Percentiles rank a stretch among this genome's conserved stretches.
Evolutionary conservation across 2,113 vertebrate species (phyloP).

Genomic region (Martes martes): DNA sequence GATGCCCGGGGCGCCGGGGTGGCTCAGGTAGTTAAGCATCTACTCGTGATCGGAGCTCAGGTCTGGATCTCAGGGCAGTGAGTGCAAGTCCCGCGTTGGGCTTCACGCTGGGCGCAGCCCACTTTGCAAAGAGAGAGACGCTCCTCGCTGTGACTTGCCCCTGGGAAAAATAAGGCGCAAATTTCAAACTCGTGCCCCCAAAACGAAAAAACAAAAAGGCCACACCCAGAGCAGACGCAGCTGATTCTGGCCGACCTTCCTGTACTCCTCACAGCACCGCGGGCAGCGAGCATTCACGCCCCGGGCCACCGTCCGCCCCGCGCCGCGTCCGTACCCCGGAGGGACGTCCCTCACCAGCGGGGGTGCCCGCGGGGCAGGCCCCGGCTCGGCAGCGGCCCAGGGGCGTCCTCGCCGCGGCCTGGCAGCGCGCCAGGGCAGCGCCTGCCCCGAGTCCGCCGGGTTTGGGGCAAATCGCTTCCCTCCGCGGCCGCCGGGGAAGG

Average conservation of each 20-base stretch:
- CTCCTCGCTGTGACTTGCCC: neutral
- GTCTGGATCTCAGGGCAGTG: neutral
- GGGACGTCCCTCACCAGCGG: too few relatives aligned
- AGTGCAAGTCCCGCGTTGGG: neutral
- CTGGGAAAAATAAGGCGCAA: neutral
- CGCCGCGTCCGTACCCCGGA: too few relatives aligned
- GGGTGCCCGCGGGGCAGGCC: too few relatives aligned
- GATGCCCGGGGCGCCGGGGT: neutral
- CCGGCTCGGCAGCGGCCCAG: too few relatives aligned
- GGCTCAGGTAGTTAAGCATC: neutral
- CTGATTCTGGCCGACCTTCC: constrained; percentile 11
- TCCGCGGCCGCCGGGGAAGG: neutral
- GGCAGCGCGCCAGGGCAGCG: neutral
- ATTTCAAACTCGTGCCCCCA: constrained; percentile 25
- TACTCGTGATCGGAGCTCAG: neutral
- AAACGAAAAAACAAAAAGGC: neutral
- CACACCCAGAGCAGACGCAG: neutral
- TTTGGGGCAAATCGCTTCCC: neutral
- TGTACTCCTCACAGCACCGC: neutral
- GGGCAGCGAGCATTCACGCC: neutral
- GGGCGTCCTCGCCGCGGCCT: neutral
- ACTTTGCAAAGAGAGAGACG: neutral
- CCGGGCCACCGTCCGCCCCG: too few relatives aligned
- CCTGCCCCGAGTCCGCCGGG: neutral
- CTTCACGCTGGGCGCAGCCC: neutral